A percentile compares a stretch with the other conserved stretches of the same genome.
phyloP scores from a whole-genome alignment of 2,797 vertebrate genomes.

The Myiothlypis chrysogaster region DNA sequence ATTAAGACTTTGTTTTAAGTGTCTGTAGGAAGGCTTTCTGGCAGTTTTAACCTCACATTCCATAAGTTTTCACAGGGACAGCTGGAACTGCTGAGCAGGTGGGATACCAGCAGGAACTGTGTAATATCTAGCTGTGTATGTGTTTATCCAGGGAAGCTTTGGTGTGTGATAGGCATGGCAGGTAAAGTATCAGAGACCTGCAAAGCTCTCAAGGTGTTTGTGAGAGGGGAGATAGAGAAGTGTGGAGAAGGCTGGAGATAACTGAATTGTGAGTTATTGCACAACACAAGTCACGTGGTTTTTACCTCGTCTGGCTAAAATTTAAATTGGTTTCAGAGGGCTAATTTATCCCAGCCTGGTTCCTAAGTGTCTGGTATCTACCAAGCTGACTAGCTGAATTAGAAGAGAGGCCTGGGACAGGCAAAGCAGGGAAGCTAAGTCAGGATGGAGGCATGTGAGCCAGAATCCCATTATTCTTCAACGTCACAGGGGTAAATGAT shows the following conservation, averaged over 20 bases:
- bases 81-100: not conserved
- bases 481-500: not conserved
- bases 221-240: not conserved
- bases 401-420: not conserved
- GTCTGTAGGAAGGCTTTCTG: not conserved
- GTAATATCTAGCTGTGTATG: not conserved
- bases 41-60: not conserved
- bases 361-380: not conserved
- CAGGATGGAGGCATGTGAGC: not conserved
- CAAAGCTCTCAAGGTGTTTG: not conserved
- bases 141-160: not conserved
- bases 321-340: not conserved
- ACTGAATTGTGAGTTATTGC: not conserved
- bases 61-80: not conserved
- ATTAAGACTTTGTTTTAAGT: not conserved
- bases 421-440: not conserved
- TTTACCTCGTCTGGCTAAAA: not conserved
- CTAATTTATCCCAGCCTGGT: not conserved
- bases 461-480: not conserved
- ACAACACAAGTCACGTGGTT: not conserved
- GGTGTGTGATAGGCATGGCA: not conserved
- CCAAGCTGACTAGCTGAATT: not conserved
- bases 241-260: not conserved
- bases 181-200: not conserved
- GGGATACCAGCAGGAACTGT: not conserved